phyloP scores from a whole-genome alignment of 2,888 invertebrate species.

The Nebria salina region DNA sequence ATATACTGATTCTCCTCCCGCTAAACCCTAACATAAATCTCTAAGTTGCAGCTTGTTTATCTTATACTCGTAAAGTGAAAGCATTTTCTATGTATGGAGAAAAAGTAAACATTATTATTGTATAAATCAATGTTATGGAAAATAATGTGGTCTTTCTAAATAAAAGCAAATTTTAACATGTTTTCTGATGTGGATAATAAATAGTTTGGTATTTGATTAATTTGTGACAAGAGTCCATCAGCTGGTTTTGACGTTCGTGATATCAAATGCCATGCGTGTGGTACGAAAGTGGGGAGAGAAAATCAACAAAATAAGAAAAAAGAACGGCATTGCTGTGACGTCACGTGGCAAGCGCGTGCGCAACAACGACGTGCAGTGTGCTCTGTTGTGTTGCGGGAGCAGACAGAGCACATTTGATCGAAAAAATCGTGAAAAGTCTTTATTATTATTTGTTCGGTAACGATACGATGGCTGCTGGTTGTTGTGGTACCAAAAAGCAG shows the following conservation, averaged over 20 bases:
- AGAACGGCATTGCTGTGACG: slow-evolving; percentile 45
- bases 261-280: slow-evolving; percentile 40
- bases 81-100: no score
- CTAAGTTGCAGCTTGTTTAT: no score
- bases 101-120: no score
- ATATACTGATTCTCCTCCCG: no score
- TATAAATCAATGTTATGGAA: no score
- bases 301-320: slow-evolving; percentile 34
- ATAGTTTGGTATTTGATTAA: background rate
- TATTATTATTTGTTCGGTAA: slow-evolving; percentile 22
- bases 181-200: background rate
- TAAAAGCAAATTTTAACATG: no score
- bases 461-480: slow-evolving; percentile 82
- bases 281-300: slow-evolving; percentile 28
- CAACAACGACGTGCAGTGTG: slow-evolving; percentile 35
- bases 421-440: slow-evolving; percentile 19
- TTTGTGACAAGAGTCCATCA: slow-evolving; percentile 18
- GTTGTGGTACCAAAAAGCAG: slow-evolving; percentile 92
- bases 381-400: slow-evolving; percentile 43
- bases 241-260: slow-evolving; percentile 46
- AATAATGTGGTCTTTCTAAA: no score
- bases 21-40: no score
- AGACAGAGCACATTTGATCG: slow-evolving; percentile 24
- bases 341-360: slow-evolving; percentile 39
- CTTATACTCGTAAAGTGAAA: no score